These are phyloP conservation scores for Heteromurus nitidus DNA, from an alignment of 2,888 invertebrate genomes.

Conservation along the genomic window DNA sequence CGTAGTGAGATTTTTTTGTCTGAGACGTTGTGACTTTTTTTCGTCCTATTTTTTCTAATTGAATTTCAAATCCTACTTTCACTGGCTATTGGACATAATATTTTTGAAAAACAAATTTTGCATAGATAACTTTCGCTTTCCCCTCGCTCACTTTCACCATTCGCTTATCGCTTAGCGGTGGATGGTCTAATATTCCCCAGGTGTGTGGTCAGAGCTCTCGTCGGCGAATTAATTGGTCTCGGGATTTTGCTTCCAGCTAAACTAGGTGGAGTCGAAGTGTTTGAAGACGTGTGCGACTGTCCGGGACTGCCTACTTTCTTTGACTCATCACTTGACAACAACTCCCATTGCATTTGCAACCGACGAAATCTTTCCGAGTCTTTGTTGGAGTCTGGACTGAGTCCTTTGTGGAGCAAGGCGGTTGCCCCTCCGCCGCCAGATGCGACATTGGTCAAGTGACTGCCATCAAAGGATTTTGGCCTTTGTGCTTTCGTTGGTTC, in stretches of 20 bases:
- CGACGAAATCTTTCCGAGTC: slow-evolving; percentile 84
- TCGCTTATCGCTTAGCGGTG: slow-evolving; percentile 43
- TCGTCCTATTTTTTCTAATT: too few species aligned
- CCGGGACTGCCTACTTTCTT: slow-evolving; percentile 70
- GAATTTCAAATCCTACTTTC: too few species aligned
- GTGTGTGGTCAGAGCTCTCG: slow-evolving; percentile 75
- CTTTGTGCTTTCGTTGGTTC: slow-evolving; percentile 68
- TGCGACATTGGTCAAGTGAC: slow-evolving; percentile 67
- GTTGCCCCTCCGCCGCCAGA: slow-evolving; percentile 44
- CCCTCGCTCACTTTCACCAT: too few species aligned
- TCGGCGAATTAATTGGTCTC: slow-evolving; percentile 84
- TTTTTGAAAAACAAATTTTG: slow-evolving; percentile 14
- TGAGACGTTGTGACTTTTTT: too few species aligned
- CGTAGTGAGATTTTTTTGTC: too few species aligned
- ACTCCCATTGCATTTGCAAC: slow-evolving; percentile 88
- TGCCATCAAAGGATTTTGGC: slow-evolving; percentile 65
- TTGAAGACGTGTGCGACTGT: slow-evolving; percentile 40
- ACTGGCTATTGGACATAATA: too few species aligned
- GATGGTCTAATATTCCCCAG: slow-evolving; percentile 56
- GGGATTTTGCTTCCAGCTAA: slow-evolving; percentile 81
- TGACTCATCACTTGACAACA: slow-evolving; percentile 80
- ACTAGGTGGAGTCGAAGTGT: slow-evolving; percentile 55
- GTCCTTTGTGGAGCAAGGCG: slow-evolving; percentile 26
- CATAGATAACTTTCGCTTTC: slow-evolving; percentile 19
- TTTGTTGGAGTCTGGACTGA: slow-evolving; percentile 67